Evolutionary conservation across 2,888 invertebrate genomes (phyloP).

Genomic region (Hipparchia sbordonii): DNA sequence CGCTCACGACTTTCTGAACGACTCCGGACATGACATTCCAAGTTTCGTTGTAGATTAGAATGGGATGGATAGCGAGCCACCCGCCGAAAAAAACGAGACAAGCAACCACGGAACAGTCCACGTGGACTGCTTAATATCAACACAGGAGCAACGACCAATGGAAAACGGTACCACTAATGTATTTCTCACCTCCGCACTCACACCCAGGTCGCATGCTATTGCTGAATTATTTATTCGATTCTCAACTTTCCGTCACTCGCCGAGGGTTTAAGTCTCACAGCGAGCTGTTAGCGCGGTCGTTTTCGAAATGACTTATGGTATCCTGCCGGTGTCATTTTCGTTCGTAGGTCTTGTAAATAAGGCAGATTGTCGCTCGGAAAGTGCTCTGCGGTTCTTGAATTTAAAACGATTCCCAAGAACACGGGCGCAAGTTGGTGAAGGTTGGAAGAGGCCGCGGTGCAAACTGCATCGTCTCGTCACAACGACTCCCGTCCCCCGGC

Average conservation of each 20-base stretch:
- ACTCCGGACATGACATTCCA: slow-evolving; percentile 83
- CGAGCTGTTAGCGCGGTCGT: slow-evolving; percentile 51
- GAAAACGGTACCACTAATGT: slow-evolving; percentile 83
- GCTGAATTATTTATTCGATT: slow-evolving; percentile 65
- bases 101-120: slow-evolving; percentile 77
- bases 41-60: slow-evolving; percentile 83
- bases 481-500: slow-evolving; percentile 57
- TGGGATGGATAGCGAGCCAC: slow-evolving; percentile 76
- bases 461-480: slow-evolving; percentile 82
- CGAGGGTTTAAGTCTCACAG: slow-evolving; percentile 66
- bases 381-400: slow-evolving; percentile 79
- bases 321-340: slow-evolving; percentile 56
- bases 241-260: slow-evolving; percentile 58
- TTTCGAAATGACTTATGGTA: slow-evolving; percentile 70
- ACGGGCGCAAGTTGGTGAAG: slow-evolving; percentile 81
- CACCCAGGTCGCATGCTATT: slow-evolving; percentile 73
- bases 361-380: slow-evolving; percentile 60
- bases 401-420: slow-evolving; percentile 83
- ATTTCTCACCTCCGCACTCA: slow-evolving; percentile 84
- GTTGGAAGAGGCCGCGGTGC: slow-evolving; percentile 81
- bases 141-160: slow-evolving; percentile 83
- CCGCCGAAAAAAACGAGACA: slow-evolving; percentile 80
- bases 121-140: slow-evolving; percentile 83
- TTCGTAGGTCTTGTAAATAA: slow-evolving; percentile 55
- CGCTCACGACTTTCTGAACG: slow-evolving; percentile 83